Percentiles rank a stretch among this genome's conserved stretches.
phyloP scores from a whole-genome alignment of 1,140 invertebrate species.

The Caerostris extrusa region DNA sequence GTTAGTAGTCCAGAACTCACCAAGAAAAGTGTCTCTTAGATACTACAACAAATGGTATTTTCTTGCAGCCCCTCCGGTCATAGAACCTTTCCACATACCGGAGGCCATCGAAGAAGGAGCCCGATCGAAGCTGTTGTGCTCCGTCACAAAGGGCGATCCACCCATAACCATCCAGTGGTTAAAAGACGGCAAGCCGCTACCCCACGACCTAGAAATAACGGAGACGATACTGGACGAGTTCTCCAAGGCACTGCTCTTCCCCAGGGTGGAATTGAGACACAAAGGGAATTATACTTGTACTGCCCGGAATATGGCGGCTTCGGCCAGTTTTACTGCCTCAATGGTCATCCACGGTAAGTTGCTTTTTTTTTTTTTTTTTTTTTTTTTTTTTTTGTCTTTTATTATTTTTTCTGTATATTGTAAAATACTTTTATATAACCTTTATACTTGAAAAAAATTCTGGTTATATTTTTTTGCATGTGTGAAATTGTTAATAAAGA shows the following conservation, averaged over 20 bases:
- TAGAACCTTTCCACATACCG: constrained; percentile 86
- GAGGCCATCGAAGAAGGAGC: constrained; percentile 86
- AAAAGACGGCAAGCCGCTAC: constrained; percentile 81
- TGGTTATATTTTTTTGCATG: neutral
- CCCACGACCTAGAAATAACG: constrained; percentile 81
- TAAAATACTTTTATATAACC: neutral
- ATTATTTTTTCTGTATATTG: neutral
- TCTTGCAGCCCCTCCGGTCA: constrained; percentile 86
- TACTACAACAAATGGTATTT: no score
- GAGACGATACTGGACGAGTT: constrained; percentile 77
- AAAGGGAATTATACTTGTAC: constrained; percentile 83
- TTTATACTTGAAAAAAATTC: neutral
- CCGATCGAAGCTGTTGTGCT: constrained; percentile 85
- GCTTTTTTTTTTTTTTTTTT: constrained; percentile 3
- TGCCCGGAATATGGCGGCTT: constrained; percentile 81
- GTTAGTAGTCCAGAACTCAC: no score
- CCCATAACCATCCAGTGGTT: constrained; percentile 82
- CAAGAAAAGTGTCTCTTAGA: no score
- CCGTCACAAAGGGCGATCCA: constrained; percentile 82
- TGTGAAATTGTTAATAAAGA: neutral
- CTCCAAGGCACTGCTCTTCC: constrained; percentile 77
- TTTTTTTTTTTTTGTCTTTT: no score
- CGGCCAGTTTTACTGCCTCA: constrained; percentile 81
- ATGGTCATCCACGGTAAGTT: constrained; percentile 82
- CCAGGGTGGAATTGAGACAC: constrained; percentile 80